Evolutionary conservation across 1,140 invertebrate species (phyloP).

Genomic region (Sycobia sp.): DNA sequence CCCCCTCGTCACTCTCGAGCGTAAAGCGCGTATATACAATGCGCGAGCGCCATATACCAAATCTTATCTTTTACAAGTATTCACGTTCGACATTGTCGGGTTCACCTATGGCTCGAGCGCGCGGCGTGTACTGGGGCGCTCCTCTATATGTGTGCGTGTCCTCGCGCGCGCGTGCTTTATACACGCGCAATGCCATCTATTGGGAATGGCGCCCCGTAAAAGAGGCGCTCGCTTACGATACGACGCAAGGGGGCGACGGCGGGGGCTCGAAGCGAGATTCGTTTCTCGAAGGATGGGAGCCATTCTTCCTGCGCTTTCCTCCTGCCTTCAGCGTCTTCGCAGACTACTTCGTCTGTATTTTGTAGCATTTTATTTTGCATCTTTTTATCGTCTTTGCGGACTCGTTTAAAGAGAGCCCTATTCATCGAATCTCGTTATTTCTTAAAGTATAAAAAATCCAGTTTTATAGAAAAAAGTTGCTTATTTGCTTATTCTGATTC

Average conservation of each 20-base stretch:
- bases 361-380: too few relatives aligned
- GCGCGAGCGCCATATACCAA: neutral
- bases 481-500: too few relatives aligned
- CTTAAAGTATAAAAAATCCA: too few relatives aligned
- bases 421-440: neutral
- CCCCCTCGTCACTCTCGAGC: too few relatives aligned
- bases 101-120: neutral
- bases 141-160: neutral
- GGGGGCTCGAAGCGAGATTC: neutral
- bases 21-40: slow-evolving; percentile 41
- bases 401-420: neutral
- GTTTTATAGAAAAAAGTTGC: too few relatives aligned
- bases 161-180: neutral
- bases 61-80: neutral
- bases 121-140: too few relatives aligned
- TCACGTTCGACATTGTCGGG: slow-evolving; percentile 17
- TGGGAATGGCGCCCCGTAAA: too few relatives aligned
- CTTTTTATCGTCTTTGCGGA: neutral
- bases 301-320: slow-evolving; percentile 23
- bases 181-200: too few relatives aligned
- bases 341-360: neutral
- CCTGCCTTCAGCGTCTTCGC: neutral
- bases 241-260: too few relatives aligned
- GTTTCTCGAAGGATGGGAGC: slow-evolving; percentile 14
- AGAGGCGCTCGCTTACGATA: neutral